Conservation (phyloP, 1,140 invertebrate species). For the Diprion similis region DNA sequence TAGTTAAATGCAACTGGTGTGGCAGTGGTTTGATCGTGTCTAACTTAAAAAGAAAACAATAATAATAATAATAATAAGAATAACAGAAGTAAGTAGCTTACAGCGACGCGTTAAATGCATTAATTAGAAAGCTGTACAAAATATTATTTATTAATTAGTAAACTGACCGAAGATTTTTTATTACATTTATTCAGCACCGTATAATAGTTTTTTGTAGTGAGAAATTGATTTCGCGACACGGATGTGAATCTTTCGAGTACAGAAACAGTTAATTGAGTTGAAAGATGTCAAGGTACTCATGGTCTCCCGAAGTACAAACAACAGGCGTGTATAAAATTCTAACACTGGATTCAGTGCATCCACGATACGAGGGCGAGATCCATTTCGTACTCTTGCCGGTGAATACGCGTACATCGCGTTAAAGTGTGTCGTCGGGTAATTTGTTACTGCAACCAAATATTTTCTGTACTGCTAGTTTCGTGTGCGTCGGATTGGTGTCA, state of each 20-base stretch:
- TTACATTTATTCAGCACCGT: constrained; percentile 21
- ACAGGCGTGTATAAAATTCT: no score
- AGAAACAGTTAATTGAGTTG: neutral
- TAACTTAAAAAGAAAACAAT: constrained; percentile 32
- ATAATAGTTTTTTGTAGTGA: constrained; percentile 12
- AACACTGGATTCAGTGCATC: no score
- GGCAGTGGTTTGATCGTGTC: constrained; percentile 45
- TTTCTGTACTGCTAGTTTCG: constrained; percentile 14
- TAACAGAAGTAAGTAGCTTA: constrained; percentile 27
- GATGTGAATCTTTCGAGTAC: neutral
- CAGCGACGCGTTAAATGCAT: constrained; percentile 47
- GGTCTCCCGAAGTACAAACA: no score
- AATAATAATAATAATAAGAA: constrained; percentile 38
- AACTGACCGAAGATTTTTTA: constrained; percentile 45
- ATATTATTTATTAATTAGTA: constrained; percentile 49
- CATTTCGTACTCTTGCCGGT: no score
- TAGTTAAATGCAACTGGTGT: constrained; percentile 45
- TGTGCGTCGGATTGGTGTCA: constrained; percentile 34
- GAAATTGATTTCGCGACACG: constrained; percentile 16
- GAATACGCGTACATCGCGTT: no score
- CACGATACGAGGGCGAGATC: no score
- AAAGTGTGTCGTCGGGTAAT: no score
- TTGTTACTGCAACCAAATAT: no score
- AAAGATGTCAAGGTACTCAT: no score
- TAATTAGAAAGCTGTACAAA: constrained; percentile 60